These are phyloP conservation scores for Spheniscus mendiculus DNA, from an alignment of 2,113 vertebrate genomes.

Conservation along the genomic window DNA sequence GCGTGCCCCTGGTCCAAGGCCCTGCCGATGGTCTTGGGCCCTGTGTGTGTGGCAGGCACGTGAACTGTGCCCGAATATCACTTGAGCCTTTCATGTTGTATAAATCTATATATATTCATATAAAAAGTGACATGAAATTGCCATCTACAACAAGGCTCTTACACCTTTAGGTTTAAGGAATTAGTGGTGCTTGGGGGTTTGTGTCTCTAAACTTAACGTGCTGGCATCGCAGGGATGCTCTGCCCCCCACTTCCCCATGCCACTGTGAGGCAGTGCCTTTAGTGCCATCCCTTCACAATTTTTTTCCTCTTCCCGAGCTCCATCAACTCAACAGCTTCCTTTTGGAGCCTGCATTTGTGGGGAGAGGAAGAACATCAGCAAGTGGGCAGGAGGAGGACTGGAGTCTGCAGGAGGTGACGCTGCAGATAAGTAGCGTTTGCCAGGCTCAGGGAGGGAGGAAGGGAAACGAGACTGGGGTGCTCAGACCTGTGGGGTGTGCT, in stretches of 20 bases:
- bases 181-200: neutral
- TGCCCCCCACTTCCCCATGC: fast-evolving
- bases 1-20: neutral
- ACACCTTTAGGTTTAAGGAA: neutral
- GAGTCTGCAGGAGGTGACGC: neutral
- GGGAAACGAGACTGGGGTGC: neutral
- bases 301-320: neutral
- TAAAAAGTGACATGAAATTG: neutral
- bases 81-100: neutral
- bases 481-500: neutral
- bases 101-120: neutral
- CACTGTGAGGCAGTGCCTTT: too few species aligned
- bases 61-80: neutral
- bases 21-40: fast-evolving
- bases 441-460: neutral
- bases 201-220: neutral
- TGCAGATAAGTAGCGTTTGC: neutral
- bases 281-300: neutral
- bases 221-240: fast-evolving
- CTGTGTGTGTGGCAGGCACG: fast-evolving
- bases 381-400: neutral
- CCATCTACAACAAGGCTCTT: neutral
- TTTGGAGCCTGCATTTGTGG: neutral
- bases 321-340: neutral
- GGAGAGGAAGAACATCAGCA: neutral